Base-by-base conservation (phyloP, 2,113 vertebrate species). In the Osmerus mordax region DNA sequence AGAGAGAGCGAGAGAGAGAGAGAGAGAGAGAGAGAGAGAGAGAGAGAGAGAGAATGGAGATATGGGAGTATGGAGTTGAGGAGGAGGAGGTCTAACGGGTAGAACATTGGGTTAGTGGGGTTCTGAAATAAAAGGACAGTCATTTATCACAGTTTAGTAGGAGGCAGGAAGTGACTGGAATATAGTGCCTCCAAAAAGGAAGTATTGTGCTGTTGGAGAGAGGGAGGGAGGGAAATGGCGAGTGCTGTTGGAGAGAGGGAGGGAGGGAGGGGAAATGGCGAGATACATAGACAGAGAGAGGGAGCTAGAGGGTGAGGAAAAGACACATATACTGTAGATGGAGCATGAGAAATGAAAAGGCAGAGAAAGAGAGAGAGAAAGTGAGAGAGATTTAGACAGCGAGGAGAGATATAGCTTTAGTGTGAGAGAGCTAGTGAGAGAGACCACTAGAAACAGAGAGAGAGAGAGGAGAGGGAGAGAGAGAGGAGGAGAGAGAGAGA, bases 81-180 rank as follows among this genome's bases (percentile, higher is more conserved):
- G 3, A 36, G 32, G 32, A 36, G 32, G 32, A 36, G 32, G 32
- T 36, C 32, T 5, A 72, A 32, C n/a, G 2, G n/a, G 62, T 53
- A 36, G 62, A 77, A 72, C 71, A 29, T 55, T 70, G 28, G 66
- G 55, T 65, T 74, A 71, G 51, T 55, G 60, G 70, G 66, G 58
- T 60, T 73, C 58, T 16, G 67, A 67, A 74, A 60, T 78, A 70
- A 78, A 82, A 72, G 55, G 68, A 81, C 58, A 63, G 69, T 65
- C 55, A 81, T 82, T 65, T 65, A 81, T 81, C 75, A 75, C 69
- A 74, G 21, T 12, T 18, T 58, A 28, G 32, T 23, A 12, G 16
- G 63, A 13, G 60, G 64, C 16, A 41, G 59, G 29, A 51, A 75
- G 74, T 61, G 47, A 67, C 70, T 65, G 61, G 25, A 74, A 77